Evolutionary conservation across 2,113 vertebrate species (phyloP).

Genomic region (Leptobrachium ailaonicum): DNA sequence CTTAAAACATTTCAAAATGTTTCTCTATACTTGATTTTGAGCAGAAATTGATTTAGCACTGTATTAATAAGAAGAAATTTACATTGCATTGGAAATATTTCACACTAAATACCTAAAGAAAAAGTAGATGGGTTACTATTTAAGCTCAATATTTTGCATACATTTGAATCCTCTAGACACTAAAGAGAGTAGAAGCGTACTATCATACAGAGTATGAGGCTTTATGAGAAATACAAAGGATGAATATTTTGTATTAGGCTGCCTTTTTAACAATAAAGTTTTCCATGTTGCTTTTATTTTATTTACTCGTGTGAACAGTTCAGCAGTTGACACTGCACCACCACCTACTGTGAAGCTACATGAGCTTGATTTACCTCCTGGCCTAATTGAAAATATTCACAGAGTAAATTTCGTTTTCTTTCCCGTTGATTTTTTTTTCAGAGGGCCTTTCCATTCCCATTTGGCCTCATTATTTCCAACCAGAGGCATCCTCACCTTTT

Average conservation of each 20-base stretch:
- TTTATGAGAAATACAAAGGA: neutral
- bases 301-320: conserved; percentile 38
- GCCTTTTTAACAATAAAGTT: conserved; percentile 15
- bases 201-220: conserved; percentile 1
- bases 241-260: conserved; percentile 17
- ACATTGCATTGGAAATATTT: neutral
- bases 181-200: conserved; percentile 4
- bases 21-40: too few species aligned
- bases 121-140: neutral
- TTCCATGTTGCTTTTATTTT: conserved; percentile 18
- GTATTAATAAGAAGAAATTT: too few species aligned
- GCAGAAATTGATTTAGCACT: too few species aligned
- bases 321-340: conserved; percentile 25
- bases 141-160: neutral
- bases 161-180: neutral
- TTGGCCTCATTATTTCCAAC: conserved; percentile 50
- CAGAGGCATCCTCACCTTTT: conserved; percentile 45
- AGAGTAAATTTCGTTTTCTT: conserved; percentile 35
- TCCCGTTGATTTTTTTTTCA: conserved; percentile 1
- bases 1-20: too few species aligned
- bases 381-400: conserved; percentile 45
- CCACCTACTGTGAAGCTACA: conserved; percentile 38
- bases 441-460: conserved; percentile 43
- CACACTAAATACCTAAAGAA: neutral
- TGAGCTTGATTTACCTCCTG: conserved; percentile 39